Evolutionary conservation across 2,888 invertebrate species (phyloP).

Genomic region (Theretra japonica): DNA sequence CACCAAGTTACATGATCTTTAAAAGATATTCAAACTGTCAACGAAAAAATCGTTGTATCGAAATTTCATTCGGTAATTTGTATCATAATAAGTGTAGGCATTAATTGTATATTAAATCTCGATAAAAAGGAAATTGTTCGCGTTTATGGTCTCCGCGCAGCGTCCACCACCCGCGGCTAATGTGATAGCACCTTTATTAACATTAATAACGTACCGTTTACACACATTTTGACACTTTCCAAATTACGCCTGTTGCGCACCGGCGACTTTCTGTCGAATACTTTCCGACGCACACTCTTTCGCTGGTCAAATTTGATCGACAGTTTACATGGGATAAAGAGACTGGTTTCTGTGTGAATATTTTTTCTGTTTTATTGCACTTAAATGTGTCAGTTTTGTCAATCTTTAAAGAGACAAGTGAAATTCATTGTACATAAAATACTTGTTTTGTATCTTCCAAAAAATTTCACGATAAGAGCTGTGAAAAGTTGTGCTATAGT

Average conservation of each 20-base stretch:
- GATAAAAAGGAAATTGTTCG: slow-evolving; percentile 52
- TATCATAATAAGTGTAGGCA: slow-evolving; percentile 9
- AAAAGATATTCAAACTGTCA: slow-evolving; percentile 3
- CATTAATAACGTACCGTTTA: slow-evolving; percentile 19
- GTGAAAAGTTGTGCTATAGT: too few relatives aligned
- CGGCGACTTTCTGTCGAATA: slow-evolving; percentile 2
- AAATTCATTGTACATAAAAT: too few relatives aligned
- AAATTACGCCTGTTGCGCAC: slow-evolving; percentile 23
- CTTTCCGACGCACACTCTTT: not conserved
- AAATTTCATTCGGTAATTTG: not conserved
- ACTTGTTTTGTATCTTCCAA: too few relatives aligned
- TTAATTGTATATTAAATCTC: slow-evolving; percentile 47
- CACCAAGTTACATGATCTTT: too few relatives aligned
- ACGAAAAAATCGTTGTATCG: slow-evolving; percentile 5
- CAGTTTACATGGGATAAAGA: not conserved
- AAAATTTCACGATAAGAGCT: too few relatives aligned
- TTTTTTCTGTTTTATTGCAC: too few relatives aligned
- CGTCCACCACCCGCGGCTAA: slow-evolving; percentile 12
- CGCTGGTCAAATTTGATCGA: not conserved
- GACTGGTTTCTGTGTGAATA: not conserved
- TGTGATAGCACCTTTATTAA: slow-evolving; percentile 10
- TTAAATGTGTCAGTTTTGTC: too few relatives aligned
- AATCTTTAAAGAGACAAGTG: too few relatives aligned
- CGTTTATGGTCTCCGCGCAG: slow-evolving; percentile 35
- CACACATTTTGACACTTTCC: slow-evolving; percentile 51